phyloP scores from a whole-genome alignment of 1,140 invertebrate species.

The Diachasma alloeum region DNA sequence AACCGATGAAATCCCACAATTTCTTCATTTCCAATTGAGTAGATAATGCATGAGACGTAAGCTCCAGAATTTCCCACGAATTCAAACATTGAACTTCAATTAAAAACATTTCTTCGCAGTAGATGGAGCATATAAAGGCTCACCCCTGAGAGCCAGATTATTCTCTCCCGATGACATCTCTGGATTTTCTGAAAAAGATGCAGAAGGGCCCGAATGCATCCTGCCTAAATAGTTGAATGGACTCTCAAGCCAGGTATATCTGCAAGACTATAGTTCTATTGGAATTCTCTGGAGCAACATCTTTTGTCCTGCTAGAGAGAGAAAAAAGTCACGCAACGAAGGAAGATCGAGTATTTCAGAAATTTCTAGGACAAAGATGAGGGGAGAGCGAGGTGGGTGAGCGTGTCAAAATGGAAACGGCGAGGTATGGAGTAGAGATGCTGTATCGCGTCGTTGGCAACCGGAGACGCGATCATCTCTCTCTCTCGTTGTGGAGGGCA shows the following conservation, averaged over 20 bases:
- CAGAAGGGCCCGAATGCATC: slow-evolving; percentile 27
- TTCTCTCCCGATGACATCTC: slow-evolving; percentile 4
- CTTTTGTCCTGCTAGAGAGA: background rate
- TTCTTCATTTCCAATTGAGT: background rate
- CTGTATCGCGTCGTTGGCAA: slow-evolving; percentile 8
- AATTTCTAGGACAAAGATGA: slow-evolving; percentile 16
- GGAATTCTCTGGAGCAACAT: background rate
- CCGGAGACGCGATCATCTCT: slow-evolving; percentile 43
- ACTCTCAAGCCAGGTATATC: slow-evolving; percentile 19
- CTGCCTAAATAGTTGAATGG: slow-evolving; percentile 32
- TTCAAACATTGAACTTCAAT: background rate
- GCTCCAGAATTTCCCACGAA: background rate
- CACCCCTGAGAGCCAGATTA: background rate
- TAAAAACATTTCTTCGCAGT: background rate
- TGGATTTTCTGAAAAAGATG: slow-evolving; percentile 14
- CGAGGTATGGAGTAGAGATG: background rate
- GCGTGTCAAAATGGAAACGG: slow-evolving; percentile 42
- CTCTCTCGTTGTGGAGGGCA: background rate
- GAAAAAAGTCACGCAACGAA: slow-evolving; percentile 7
- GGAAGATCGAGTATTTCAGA: slow-evolving; percentile 19
- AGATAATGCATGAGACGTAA: background rate
- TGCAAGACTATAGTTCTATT: background rate
- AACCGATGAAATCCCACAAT: too few relatives aligned
- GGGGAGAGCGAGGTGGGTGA: slow-evolving; percentile 23
- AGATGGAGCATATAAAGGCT: background rate